A percentile compares a stretch with the other conserved stretches of the same genome.
Evolutionary conservation across 2,888 invertebrate genomes (phyloP).

Genomic region (Graphium colonna): DNA sequence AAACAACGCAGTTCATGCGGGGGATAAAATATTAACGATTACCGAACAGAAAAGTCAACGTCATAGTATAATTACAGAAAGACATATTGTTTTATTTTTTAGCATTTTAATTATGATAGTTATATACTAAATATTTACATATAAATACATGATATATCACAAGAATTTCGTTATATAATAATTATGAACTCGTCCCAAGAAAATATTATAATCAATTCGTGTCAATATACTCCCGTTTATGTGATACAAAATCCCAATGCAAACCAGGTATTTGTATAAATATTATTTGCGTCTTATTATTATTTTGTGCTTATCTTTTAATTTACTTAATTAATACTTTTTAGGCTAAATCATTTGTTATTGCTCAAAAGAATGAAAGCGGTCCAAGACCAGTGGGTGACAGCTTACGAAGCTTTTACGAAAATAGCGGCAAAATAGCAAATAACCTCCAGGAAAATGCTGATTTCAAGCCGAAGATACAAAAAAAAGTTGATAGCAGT

Average conservation of each 20-base stretch:
- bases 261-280: constrained; percentile 53
- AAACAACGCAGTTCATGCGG: no score
- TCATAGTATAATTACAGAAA: constrained; percentile 11
- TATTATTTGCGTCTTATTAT: constrained; percentile 32
- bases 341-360: constrained; percentile 58
- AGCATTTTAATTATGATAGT: constrained; percentile 12
- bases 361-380: constrained; percentile 48
- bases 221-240: constrained; percentile 70
- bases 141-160: constrained; percentile 26
- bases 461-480: constrained; percentile 45
- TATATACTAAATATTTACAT: constrained; percentile 25
- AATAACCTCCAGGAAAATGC: constrained; percentile 45
- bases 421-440: constrained; percentile 72
- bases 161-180: constrained; percentile 34
- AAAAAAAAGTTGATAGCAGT: constrained; percentile 50
- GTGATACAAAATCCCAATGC: constrained; percentile 65
- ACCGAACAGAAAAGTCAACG: constrained; percentile 20
- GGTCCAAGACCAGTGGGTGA: constrained; percentile 55
- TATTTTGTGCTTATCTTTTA: constrained; percentile 9
- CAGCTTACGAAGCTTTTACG: constrained; percentile 72
- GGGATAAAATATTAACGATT: constrained; percentile 3
- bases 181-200: constrained; percentile 61
- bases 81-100: constrained; percentile 8
- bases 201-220: constrained; percentile 61
- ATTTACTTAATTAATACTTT: constrained; percentile 33